Evolutionary conservation across 2,113 vertebrate species (phyloP), one percentile per base, ranked within the genome.

Genomic region (Pyxicephalus adspersus): DNA sequence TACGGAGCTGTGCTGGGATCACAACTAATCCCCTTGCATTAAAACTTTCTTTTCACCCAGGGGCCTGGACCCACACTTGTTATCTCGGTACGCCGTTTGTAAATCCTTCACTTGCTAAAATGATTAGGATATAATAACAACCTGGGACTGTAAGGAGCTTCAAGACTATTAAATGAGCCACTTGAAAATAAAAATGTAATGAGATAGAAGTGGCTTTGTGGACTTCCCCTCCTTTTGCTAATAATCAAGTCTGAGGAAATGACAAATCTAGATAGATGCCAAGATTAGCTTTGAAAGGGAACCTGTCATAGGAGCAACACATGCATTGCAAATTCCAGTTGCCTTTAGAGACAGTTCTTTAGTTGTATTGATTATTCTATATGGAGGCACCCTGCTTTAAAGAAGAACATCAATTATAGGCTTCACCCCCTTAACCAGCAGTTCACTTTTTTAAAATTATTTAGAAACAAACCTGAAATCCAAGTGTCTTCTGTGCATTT

Each of bases 1-100:
- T 26, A 25, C 66, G 22, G 25, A 70, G 26, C 22, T 22, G 50
- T 54, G 38, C 67, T 18, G 26, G 13, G 66, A 71, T 54, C 23
- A 54, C 50, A 54, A 54, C 23, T 70, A 52, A 54, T 71, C 67
- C 52, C 22, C 45, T 19, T 50, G 28, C 50, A 71, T 54, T 71
- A 3, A 54, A 71, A 71, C 67, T 29, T 71, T 54, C 18, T 13
- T 70, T 9, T 18, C 52, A 45, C 50, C 20, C 3, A 54, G 67
- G 38, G 23, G 52, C 8, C 9, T 20, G 34, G 38, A 9, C 50
- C 5, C 17, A 28, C 23, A 28, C 38, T 25, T 54, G 28, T 52
- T 54, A 61, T 61, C 58, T 52, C 19, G 52, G 26, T 28, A 23
- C 13, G 15, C 20, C 11, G 6, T 45, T 26, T 6, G 18, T 18